phyloP scores from a whole-genome alignment of 2,888 invertebrate species.

The Polietes domitor region DNA sequence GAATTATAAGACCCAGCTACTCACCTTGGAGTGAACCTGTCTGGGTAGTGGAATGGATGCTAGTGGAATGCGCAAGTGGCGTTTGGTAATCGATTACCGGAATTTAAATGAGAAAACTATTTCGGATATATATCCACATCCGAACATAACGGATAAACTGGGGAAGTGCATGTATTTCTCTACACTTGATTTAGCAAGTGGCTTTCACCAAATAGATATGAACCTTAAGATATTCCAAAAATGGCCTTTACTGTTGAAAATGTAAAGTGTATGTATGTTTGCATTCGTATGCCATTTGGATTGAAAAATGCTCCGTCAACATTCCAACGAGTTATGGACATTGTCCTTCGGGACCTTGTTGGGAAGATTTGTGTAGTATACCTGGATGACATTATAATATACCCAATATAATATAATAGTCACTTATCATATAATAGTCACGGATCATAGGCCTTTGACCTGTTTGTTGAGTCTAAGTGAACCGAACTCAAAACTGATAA shows the following conservation, averaged over 20 bases:
- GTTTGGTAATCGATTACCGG: conserved; percentile 31
- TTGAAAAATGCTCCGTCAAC: conserved; percentile 68
- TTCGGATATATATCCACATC: conserved; percentile 64
- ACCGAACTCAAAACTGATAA: no score
- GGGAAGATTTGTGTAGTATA: not conserved
- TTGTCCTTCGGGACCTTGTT: conserved; percentile 10
- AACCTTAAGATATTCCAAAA: not conserved
- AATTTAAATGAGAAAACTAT: conserved; percentile 4
- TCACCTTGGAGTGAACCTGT: conserved; percentile 36
- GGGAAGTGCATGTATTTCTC: conserved; percentile 62
- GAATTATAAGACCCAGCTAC: not conserved
- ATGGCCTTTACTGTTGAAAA: conserved; percentile 22
- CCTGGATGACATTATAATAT: no score
- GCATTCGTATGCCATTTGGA: conserved; percentile 44
- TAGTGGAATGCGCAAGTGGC: conserved; percentile 22
- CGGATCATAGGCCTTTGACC: no score
- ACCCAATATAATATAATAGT: no score
- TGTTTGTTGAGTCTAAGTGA: no score
- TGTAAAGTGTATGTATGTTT: conserved; percentile 28
- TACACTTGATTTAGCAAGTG: conserved; percentile 12
- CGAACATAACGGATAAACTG: conserved; percentile 70
- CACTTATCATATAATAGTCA: no score
- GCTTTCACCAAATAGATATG: conserved; percentile 27
- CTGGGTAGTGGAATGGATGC: conserved; percentile 28
- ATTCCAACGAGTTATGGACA: conserved; percentile 69